These are phyloP conservation scores for Saguinus imperator DNA, from an alignment of 2,113 vertebrate species.

Conservation along the genomic window DNA sequence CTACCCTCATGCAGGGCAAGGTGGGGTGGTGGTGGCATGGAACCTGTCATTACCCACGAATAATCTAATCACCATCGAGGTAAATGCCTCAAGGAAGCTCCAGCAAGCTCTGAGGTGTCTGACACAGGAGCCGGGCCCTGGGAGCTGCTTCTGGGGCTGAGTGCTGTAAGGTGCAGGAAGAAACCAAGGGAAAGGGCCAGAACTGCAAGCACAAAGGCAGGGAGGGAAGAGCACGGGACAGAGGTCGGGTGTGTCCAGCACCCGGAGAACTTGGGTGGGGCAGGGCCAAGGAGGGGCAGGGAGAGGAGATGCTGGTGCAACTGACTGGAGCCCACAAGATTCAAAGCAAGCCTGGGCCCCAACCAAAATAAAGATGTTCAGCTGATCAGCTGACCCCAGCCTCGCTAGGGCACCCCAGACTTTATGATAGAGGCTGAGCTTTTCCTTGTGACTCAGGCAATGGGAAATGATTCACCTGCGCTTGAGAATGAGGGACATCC, in stretches of 20 bases:
- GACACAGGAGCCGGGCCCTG: background rate
- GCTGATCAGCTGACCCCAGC: background rate
- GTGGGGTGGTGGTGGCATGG: rapidly evolving
- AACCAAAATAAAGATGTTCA: background rate
- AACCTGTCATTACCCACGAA: background rate
- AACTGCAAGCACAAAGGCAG: background rate
- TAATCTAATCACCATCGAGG: background rate
- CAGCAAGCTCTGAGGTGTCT: background rate
- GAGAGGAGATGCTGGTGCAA: background rate
- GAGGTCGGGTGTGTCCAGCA: background rate
- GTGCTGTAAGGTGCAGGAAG: no score
- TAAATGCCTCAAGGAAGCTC: background rate
- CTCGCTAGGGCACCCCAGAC: background rate
- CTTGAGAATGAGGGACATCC: background rate
- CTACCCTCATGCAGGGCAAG: background rate
- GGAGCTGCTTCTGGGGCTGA: background rate
- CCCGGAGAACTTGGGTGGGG: background rate
- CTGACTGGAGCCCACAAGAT: background rate
- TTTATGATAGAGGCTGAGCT: background rate
- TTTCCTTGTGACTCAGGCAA: background rate
- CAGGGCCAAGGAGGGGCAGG: background rate
- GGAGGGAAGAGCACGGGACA: background rate
- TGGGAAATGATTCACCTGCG: background rate
- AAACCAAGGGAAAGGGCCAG: background rate
- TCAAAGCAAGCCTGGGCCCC: background rate